Base-by-base conservation (phyloP, 1,140 invertebrate species). In the Homarus americanus region DNA sequence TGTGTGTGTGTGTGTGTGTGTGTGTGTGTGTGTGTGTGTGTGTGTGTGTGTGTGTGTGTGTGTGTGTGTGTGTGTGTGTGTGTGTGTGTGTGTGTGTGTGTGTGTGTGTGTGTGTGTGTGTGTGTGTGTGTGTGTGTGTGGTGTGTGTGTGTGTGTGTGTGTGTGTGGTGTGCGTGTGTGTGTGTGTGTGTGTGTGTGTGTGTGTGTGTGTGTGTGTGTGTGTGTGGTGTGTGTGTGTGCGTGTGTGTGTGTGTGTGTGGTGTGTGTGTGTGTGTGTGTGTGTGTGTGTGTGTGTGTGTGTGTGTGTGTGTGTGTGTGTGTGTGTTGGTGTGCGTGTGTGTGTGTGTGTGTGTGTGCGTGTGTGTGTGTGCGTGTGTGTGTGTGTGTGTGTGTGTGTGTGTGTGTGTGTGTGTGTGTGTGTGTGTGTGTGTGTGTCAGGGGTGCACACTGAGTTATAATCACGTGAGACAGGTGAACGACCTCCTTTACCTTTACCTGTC, bases 161-260 rank as follows among this genome's bases (percentile, higher is more conserved):
- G 12, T 49, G 44, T 49, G 44, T 49, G 44, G 12, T 49, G 44
- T 49, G 44, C 12, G 44, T 49, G 12, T 49, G 44, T 49, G 44
- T 49, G 44, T 49, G 44, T 49, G 12, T 49, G 44, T 49, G 44
- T 49, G 44, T 49, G 44, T 49, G 44, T 49, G 44, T 49, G 12
- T 49, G 44, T 49, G 44, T 49, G 44, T 49, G 44, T 49, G 12
- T 49, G 44, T 28, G 20, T n/a, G 20, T 38, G 32, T 28, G 32
- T 34, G 72, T 75, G 20, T 49, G n/a, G 44, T 49, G 44, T 49
- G 44, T 49, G 12, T 49, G 66, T 76, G 73, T 76, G 34, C 36
- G 73, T 76, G 73, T 76, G 73, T 76, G 73, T 76, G 73, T 76
- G 73, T 76, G 73, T 76, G 73, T 76, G 73, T 76, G n/a, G 73